Conservation (phyloP, 2,888 invertebrate species). For the Cantharis flavilabris region DNA sequence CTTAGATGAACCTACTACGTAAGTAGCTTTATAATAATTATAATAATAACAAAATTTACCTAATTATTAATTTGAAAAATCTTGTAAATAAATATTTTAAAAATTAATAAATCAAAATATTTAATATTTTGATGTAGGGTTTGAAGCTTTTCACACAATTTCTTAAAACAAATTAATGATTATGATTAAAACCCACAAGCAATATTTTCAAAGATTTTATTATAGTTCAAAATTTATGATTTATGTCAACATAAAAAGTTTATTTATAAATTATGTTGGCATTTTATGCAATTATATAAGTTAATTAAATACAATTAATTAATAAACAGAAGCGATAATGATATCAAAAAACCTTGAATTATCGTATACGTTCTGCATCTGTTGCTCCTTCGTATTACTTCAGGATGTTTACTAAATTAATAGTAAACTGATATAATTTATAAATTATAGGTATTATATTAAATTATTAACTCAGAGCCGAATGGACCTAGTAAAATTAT, state of each 20-base stretch:
- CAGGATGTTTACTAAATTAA: neutral
- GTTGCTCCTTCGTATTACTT: neutral
- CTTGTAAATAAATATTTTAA: too few relatives aligned
- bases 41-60: too few relatives aligned
- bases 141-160: too few relatives aligned
- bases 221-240: neutral
- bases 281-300: neutral
- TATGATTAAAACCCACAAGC: too few relatives aligned
- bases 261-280: neutral
- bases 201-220: neutral
- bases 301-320: neutral
- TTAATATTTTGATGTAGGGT: too few relatives aligned
- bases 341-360: neutral
- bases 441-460: too few relatives aligned
- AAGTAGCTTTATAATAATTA: slow-evolving; percentile 47
- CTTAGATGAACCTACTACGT: slow-evolving; percentile 94
- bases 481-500: too few relatives aligned
- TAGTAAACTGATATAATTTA: neutral
- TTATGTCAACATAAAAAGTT: neutral
- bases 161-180: too few relatives aligned
- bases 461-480: too few relatives aligned
- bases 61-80: too few relatives aligned
- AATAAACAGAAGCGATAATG: neutral
- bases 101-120: too few relatives aligned
- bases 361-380: neutral